Conservation (phyloP, 2,888 invertebrate species). For the Digitonthophagus gazella region DNA sequence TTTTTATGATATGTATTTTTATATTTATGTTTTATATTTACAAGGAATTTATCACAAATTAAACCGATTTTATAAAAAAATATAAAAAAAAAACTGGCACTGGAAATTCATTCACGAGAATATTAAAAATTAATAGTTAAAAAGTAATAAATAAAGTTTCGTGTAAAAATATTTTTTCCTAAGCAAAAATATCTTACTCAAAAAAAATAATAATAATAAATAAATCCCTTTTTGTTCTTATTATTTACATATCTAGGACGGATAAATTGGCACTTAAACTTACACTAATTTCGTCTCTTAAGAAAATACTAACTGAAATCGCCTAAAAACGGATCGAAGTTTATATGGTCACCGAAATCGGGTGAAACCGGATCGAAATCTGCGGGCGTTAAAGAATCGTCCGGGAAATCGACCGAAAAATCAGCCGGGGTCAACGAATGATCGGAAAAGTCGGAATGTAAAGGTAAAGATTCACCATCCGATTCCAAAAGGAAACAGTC, state of each 20-base stretch:
- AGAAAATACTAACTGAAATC: constrained; percentile 40
- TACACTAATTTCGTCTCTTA: no score
- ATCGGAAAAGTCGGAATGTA: constrained; percentile 47
- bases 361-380: constrained; percentile 47
- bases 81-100: constrained; percentile 6
- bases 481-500: constrained; percentile 40
- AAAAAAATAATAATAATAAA: constrained; percentile 22
- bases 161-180: not conserved
- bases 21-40: constrained; percentile 3
- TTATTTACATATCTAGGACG: constrained; percentile 20
- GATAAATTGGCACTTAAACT: constrained; percentile 6
- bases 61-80: not conserved
- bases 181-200: constrained; percentile 8
- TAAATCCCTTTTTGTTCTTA: constrained; percentile 6
- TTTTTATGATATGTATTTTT: not conserved
- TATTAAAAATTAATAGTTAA: constrained; percentile 3
- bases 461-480: constrained; percentile 46
- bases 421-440: constrained; percentile 48
- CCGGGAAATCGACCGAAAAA: constrained; percentile 47
- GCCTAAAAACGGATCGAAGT: constrained; percentile 46
- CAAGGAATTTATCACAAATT: not conserved
- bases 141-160: not conserved
- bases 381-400: constrained; percentile 46
- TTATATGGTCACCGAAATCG: constrained; percentile 45
- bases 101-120: constrained; percentile 8